These are phyloP conservation scores for Spheniscus humboldti DNA, from an alignment of 2,797 vertebrate species.

Conservation along the genomic window DNA sequence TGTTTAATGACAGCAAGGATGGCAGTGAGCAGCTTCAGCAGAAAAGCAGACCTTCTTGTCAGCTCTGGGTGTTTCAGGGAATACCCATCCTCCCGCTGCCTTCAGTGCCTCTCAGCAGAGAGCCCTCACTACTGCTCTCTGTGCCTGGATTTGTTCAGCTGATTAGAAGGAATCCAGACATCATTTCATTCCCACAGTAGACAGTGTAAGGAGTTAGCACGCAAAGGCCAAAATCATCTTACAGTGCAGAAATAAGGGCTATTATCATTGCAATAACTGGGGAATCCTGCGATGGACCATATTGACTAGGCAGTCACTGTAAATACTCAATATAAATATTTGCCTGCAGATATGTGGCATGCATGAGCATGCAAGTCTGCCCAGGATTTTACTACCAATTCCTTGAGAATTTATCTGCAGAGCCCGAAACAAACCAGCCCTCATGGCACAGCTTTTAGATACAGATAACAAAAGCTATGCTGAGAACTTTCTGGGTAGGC, in stretches of 20 bases:
- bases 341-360: not conserved
- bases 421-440: not conserved
- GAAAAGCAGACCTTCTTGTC: not conserved
- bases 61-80: not conserved
- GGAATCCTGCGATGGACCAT: not conserved
- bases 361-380: not conserved
- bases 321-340: not conserved
- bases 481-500: not conserved
- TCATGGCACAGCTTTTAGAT: not conserved
- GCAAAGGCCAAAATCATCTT: not conserved
- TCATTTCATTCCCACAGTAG: not conserved
- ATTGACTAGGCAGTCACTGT: not conserved
- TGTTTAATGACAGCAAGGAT: slow-evolving; percentile 9
- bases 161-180: not conserved
- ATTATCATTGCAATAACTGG: not conserved
- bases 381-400: not conserved
- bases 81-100: not conserved
- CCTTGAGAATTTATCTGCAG: not conserved
- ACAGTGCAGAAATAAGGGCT: not conserved
- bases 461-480: not conserved
- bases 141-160: not conserved
- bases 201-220: not conserved
- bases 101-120: not conserved
- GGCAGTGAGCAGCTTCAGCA: not conserved
- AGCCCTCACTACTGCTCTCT: not conserved